Base-by-base conservation (phyloP, 2,888 invertebrate species). In the Stictocephala bisonia region DNA sequence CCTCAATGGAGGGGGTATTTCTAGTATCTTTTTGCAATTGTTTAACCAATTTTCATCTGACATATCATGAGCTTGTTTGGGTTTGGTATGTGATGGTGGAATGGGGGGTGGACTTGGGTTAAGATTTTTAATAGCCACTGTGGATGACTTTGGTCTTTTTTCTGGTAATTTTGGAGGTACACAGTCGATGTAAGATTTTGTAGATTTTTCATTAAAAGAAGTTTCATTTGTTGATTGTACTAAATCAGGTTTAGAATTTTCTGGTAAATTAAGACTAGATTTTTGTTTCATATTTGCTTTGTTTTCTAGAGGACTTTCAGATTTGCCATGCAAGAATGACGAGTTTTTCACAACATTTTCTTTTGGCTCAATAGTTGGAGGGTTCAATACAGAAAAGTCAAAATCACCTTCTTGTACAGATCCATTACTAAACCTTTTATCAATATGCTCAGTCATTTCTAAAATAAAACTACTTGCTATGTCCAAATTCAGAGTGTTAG, bases 401-500 rank as follows among this genome's bases (percentile, higher is more conserved):
- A 18, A 64, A 24, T 64, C 64, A 6, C 44, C 27, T 2, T 44
- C 44, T n/a, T 44, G 41, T n/a, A 27, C n/a, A 15, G 64, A 64
- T 24, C 58, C 58, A 27, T 20, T 44, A 44, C 53, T 71, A 24
- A 71, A 71, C 15, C 58, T n/a, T 29, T 53, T 58, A n/a, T 71
- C 58, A 29, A 71, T 71, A 11, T 71, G 70, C 41, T 58, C 70
- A 15, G 29, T 71, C 70, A 71, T 71, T 44, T 71, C 70, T 27
- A 58, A 27, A 26, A 58, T 71, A 58, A 71, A 71, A 44, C 70
- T 71, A 41, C 48, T 44, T 6, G 70, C 70, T 26, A 71, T 22
- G 20, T 58, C 44, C 13, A 44, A 29, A 13, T 71, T 53, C 20
- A 71, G 20, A 20, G 44, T 24, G n/a, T 44, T 58, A 15, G 44